Conservation (phyloP, 2,888 invertebrate species). For the Plagiodera versicolora region DNA sequence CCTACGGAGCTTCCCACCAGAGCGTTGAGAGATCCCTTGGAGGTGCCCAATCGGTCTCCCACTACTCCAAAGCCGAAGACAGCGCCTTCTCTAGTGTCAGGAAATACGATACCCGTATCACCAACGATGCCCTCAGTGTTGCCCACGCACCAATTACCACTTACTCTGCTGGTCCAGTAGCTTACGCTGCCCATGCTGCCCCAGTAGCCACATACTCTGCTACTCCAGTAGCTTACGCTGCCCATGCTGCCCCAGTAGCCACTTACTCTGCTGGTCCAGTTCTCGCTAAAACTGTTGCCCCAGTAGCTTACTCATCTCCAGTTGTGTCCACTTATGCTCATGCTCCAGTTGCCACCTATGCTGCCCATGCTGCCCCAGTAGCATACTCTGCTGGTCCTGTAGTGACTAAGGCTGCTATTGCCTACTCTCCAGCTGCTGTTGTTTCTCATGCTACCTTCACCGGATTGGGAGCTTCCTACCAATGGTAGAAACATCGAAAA, state of each 20-base stretch:
- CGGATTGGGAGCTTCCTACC: conserved; percentile 66
- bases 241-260: conserved; percentile 34
- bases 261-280: conserved; percentile 26
- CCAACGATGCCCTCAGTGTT: conserved; percentile 59
- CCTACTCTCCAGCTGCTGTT: conserved; percentile 64
- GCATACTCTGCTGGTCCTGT: conserved; percentile 36
- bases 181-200: conserved; percentile 48
- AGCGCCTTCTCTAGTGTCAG: conserved; percentile 64
- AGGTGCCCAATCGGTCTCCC: conserved; percentile 59
- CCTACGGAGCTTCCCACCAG: conserved; percentile 58
- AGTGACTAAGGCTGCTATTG: conserved; percentile 51
- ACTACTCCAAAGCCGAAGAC: conserved; percentile 60
- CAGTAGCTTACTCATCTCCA: conserved; percentile 39
- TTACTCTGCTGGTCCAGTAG: conserved; percentile 35
- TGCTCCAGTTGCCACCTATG: conserved; percentile 11
- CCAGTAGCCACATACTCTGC: conserved; percentile 13
- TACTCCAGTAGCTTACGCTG: conserved; percentile 47
- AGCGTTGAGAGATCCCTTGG: conserved; percentile 62
- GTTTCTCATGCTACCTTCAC: conserved; percentile 68
- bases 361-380: conserved; percentile 22
- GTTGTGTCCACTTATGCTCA: conserved; percentile 37
- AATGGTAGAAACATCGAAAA: conserved; percentile 57
- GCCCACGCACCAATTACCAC: conserved; percentile 43
- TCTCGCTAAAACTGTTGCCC: conserved; percentile 31
- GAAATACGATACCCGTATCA: conserved; percentile 62